These are phyloP conservation scores for Danaus plexippus DNA, from an alignment of 1,140 invertebrate species.

Conservation along the genomic window DNA sequence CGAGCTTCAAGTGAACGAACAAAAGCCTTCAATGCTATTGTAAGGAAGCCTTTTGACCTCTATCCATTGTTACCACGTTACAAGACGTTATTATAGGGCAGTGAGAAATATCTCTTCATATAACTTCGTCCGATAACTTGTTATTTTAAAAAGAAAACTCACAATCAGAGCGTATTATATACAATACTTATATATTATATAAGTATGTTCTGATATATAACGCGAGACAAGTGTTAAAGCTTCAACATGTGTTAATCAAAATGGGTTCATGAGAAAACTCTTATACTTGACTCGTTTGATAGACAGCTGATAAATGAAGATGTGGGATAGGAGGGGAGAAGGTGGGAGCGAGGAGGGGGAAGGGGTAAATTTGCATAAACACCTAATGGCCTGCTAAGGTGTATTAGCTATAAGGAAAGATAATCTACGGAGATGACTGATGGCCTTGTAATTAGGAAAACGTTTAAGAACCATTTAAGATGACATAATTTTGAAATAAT, in stretches of 20 bases:
- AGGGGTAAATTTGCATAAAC: conserved; percentile 41
- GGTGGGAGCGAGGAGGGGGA: neutral
- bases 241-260: too few species aligned
- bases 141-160: too few species aligned
- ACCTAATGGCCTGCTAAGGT: conserved; percentile 29
- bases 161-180: too few species aligned
- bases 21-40: conserved; percentile 38
- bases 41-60: conserved; percentile 44
- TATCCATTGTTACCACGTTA: conserved; percentile 42
- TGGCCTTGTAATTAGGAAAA: conserved; percentile 21
- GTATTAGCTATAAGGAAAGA: conserved; percentile 29
- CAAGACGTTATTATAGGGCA: conserved; percentile 36
- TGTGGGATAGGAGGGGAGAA: conserved; percentile 7
- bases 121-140: too few species aligned
- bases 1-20: conserved; percentile 33
- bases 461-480: too few species aligned
- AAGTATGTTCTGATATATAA: too few species aligned
- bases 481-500: too few species aligned
- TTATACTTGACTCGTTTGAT: conserved; percentile 21
- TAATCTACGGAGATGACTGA: conserved; percentile 27
- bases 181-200: too few species aligned
- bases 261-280: too few species aligned
- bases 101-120: conserved; percentile 20
- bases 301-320: conserved; percentile 43
- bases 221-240: too few species aligned